Evolutionary conservation across 2,113 vertebrate genomes (phyloP).

Genomic region (Tamias sibiricus): DNA sequence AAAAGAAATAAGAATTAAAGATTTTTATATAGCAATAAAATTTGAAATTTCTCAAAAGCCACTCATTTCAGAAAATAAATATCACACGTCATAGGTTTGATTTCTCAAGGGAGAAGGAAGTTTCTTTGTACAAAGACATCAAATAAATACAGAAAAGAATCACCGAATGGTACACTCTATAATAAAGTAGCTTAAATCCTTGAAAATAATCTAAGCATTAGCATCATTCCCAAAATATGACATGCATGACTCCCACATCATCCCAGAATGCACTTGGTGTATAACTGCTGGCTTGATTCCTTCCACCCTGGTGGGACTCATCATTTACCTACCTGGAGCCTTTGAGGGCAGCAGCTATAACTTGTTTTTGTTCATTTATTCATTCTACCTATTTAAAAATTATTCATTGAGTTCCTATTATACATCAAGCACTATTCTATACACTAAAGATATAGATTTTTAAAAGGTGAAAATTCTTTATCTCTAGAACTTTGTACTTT

Average conservation of each 20-base stretch:
- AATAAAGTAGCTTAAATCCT: not conserved
- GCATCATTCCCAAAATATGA: not conserved
- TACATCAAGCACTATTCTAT: not conserved
- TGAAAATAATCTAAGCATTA: not conserved
- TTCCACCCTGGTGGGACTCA: not conserved
- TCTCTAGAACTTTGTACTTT: not conserved
- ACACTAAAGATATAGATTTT: not conserved
- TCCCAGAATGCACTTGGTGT: not conserved
- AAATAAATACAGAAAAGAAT: not conserved
- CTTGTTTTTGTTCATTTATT: not conserved
- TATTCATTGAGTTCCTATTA: not conserved
- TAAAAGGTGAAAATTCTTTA: not conserved
- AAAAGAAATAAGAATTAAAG: not conserved
- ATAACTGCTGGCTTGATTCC: not conserved
- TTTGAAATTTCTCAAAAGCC: not conserved
- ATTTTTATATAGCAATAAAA: not conserved
- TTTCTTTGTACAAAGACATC: not conserved
- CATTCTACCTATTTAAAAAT: not conserved
- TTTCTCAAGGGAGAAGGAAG: not conserved
- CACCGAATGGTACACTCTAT: not conserved
- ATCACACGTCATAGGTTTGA: not conserved
- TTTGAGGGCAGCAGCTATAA: not conserved
- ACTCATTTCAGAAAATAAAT: not conserved
- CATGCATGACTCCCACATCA: not conserved
- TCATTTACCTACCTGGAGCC: not conserved